A percentile compares a stretch with the other conserved stretches of the same genome.
Evolutionary conservation across 1,140 invertebrate genomes (phyloP).

Genomic region (Lanistes nyassanus): DNA sequence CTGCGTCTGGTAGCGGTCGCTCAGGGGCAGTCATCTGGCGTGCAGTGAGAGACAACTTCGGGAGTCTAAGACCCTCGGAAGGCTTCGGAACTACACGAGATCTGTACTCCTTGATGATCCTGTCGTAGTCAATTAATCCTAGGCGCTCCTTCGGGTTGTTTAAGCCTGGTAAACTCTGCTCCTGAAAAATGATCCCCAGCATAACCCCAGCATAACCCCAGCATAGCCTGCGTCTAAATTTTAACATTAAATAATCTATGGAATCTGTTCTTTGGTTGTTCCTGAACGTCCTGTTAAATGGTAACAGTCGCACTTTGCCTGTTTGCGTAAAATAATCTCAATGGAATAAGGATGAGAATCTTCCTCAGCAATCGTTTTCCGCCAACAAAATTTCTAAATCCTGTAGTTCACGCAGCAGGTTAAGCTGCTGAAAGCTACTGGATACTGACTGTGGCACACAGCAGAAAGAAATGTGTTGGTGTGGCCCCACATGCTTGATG

Average conservation of each 20-base stretch:
- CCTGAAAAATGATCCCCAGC: constrained; percentile 26
- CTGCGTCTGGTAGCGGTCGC: background rate
- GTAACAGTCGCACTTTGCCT: background rate
- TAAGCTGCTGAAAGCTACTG: too few species aligned
- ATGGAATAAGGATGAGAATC: too few species aligned
- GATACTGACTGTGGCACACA: too few species aligned
- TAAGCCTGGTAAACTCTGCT: constrained; percentile 43
- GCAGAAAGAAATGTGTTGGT: too few species aligned
- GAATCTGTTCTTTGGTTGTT: background rate
- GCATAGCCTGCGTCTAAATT: too few species aligned
- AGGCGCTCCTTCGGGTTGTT: constrained; percentile 41
- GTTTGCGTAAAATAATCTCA: too few species aligned
- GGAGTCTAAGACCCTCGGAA: background rate
- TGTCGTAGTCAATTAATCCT: constrained; percentile 45
- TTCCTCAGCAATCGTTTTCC: too few species aligned
- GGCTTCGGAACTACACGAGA: constrained; percentile 29
- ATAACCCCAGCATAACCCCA: too few species aligned
- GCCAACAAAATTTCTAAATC: too few species aligned
- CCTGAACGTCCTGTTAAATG: background rate
- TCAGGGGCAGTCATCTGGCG: background rate
- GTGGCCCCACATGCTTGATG: too few species aligned
- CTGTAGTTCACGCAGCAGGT: too few species aligned
- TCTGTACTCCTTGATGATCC: constrained; percentile 39
- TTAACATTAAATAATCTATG: too few species aligned
- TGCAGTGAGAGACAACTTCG: background rate